Conservation (phyloP, 2,797 vertebrate genomes). For the Rhynchotus rufescens region DNA sequence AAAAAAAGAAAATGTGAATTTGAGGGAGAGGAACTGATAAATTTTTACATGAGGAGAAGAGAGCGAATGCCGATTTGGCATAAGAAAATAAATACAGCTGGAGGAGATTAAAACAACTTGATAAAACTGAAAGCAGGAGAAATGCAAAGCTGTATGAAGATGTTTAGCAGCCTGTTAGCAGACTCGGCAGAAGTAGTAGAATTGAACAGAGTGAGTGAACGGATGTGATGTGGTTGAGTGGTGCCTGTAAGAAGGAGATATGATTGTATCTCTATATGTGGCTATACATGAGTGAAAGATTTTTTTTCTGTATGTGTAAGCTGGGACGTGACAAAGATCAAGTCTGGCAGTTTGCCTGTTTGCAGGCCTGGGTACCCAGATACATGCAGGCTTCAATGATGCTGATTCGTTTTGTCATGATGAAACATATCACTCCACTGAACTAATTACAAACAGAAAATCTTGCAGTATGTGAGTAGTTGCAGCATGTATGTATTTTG, state of each 20-base stretch:
- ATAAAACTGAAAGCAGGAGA: not conserved
- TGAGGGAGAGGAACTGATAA: not conserved
- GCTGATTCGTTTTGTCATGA: not conserved
- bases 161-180: not conserved
- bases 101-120: not conserved
- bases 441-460: not conserved
- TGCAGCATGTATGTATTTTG: not conserved
- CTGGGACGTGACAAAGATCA: accelerated
- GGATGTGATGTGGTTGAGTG: not conserved
- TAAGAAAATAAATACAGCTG: not conserved
- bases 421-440: not conserved
- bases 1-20: not conserved
- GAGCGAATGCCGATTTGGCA: no score
- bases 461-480: not conserved
- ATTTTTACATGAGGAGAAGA: no score
- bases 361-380: not conserved
- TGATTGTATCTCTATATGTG: accelerated
- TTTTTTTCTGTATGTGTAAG: not conserved
- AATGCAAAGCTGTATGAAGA: not conserved
- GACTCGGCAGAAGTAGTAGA: not conserved
- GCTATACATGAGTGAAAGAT: not conserved
- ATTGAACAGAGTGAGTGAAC: not conserved
- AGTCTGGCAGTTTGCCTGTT: not conserved
- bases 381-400: not conserved
- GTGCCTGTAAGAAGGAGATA: not conserved